Base-by-base conservation (phyloP, 2,888 invertebrate species). In the Glomeris marginata region DNA sequence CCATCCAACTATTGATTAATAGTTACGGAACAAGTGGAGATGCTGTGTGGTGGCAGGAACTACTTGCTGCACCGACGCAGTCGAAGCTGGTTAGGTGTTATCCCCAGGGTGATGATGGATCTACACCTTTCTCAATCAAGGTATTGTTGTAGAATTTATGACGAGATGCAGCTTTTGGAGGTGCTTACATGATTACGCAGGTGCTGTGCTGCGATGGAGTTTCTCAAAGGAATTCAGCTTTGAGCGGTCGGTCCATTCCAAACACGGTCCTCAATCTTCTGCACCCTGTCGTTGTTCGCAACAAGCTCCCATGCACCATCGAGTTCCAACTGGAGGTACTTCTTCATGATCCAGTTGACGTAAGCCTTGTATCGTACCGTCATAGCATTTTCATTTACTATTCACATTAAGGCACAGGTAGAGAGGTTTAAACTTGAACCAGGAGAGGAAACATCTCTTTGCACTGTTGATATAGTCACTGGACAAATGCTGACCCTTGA, bases 21-120 rank as follows among this genome's bases (percentile, higher is more conserved):
- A 78, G 78, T 52, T 81, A 81, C 62, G 77, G 80, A 59, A 75
- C 79, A 11, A 79, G 81, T 28, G 76, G 77, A 1, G 74, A 74
- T 51, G 80, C 81, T 1, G 75, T 85, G 41, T 84, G 82, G 79
- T 86, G 85, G 85, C 78, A 77, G 68, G 84, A 85, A 56, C 65
- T 85, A 52, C 58, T 62, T 52, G 77, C 77, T 0, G 74, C 79
- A 57, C 68, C 79, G 52, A 80, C 78, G 42, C 72, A 72, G 1
- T 73, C 78, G 1, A 75, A 77, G 51, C 78, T 81, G 59, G 69
- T 83, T 56, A 72, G 75, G 52, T 86, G 85, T 61, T 72, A 74
- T 4, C 74, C 80, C 4, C 78, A 79, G 61, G 72, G 70, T 10
- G 73, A 73, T 8, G 8, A 28, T 8, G 71, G 71, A 0, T 76